Conservation (phyloP, 2,888 invertebrate species). For the Trichopoda pennipes region DNA sequence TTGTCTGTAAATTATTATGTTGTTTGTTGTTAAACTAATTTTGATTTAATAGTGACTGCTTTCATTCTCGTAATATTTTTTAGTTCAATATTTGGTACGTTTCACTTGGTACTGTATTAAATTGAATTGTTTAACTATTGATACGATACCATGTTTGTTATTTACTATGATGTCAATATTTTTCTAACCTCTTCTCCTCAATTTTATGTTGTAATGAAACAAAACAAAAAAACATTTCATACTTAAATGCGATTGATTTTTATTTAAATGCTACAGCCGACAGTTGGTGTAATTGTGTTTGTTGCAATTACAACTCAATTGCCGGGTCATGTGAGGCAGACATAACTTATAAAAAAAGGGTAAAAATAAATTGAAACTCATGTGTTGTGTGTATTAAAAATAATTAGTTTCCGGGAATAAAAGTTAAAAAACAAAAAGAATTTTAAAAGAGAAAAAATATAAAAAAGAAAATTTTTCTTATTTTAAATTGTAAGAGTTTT, state of each 20-base stretch:
- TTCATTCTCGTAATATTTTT: neutral
- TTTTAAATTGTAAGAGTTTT: no score
- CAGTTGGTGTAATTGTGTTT: slow-evolving; percentile 9
- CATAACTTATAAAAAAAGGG: neutral
- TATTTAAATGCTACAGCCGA: slow-evolving; percentile 36
- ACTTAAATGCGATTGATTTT: slow-evolving; percentile 40
- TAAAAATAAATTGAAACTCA: neutral
- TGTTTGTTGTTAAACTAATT: slow-evolving; percentile 48
- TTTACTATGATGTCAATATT: slow-evolving; percentile 1
- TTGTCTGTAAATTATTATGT: slow-evolving; percentile 42
- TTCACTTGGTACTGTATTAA: neutral
- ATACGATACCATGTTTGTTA: neutral
- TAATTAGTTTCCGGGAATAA: no score
- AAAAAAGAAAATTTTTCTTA: no score
- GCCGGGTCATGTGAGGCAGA: neutral
- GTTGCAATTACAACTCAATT: slow-evolving; percentile 52
- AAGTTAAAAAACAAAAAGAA: no score
- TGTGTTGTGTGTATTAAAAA: no score
- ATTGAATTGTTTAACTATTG: slow-evolving; percentile 57
- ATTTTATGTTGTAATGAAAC: slow-evolving; percentile 33
- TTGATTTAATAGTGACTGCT: slow-evolving; percentile 53
- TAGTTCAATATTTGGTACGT: neutral
- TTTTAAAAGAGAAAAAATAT: no score
- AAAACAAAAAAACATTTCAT: slow-evolving; percentile 3
- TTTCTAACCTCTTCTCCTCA: slow-evolving; percentile 53